Conservation (phyloP, 2,888 invertebrate species). For the Troilus luridus region DNA sequence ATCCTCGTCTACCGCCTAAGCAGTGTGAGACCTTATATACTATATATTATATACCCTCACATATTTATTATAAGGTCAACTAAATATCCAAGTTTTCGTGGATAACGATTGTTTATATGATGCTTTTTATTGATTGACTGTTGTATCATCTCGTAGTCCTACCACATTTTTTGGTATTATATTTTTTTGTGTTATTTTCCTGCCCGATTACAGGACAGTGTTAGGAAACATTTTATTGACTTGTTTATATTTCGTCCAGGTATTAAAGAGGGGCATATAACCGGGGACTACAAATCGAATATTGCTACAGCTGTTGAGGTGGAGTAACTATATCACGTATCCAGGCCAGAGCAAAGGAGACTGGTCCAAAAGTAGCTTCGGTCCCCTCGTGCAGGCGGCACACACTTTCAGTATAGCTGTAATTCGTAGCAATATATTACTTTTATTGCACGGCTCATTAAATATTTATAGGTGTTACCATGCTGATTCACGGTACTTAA, state of each 20-base stretch:
- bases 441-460: neutral
- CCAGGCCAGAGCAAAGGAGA: neutral
- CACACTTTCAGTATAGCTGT: neutral
- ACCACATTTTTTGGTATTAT: neutral
- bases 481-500: neutral
- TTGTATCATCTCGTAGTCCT: neutral
- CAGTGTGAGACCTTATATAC: no score
- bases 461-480: neutral
- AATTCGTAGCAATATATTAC: neutral
- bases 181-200: neutral
- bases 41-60: no score
- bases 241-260: neutral
- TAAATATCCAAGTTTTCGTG: no score
- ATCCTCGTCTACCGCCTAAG: no score
- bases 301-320: slow-evolving; percentile 30
- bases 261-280: neutral
- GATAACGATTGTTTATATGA: no score
- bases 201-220: neutral
- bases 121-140: no score
- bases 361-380: slow-evolving; percentile 17
- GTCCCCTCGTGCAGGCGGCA: neutral
- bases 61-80: no score
- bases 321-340: slow-evolving; percentile 37
- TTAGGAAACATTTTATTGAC: slow-evolving; percentile 2
- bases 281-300: slow-evolving; percentile 6